Evolutionary conservation across 2,797 vertebrate species (phyloP), one percentile per base, ranked within the genome.

Genomic region (Podarcis siculus): DNA sequence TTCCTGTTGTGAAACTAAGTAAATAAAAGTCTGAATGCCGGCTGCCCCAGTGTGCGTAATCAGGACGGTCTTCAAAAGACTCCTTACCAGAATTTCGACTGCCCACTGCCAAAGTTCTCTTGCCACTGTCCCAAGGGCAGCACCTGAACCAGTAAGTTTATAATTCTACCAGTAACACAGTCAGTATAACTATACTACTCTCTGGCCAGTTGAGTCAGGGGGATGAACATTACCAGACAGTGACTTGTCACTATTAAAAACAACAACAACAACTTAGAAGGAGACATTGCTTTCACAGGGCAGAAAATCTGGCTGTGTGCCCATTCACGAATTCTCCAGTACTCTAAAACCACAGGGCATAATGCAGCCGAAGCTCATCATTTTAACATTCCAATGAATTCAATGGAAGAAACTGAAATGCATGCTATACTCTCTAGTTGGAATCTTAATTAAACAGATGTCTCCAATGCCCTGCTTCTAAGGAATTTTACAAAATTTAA

Each of bases 1-100:
- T 93, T 96, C 93, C 94, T 94, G 94, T 92, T 93, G 92, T 90
- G 93, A 89, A 92, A 94, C 86, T 86, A 91, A 85, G 89, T 30
- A 88, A 94, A 92, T 30, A 86, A 72, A 85, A 39, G 25, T 85
- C 78, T 85, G 61, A 76, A 35, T 77, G 39, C 75, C 49, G 79
- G 84, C 83, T 83, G 87, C 3, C 2, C 82, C 75, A 37, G 10
- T 75, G 58, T 5, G 55, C 55, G 32, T 87, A 87, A 86, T 69
- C 77, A 35, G 75, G 27, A 77, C 25, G 0, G 66, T 87, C 45
- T 49, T 27, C 82, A n/a, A 25, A 86, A 87, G 79, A 37, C 45
- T 64, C 83, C 85, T 80, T 66, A 5, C 79, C 5, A 55, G 87
- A 86, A 88, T 81, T 37, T 1, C 2, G 1, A n/a, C 32, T 66